Base-by-base conservation (phyloP, 2,888 invertebrate genomes). In the Heliconius hortense region DNA sequence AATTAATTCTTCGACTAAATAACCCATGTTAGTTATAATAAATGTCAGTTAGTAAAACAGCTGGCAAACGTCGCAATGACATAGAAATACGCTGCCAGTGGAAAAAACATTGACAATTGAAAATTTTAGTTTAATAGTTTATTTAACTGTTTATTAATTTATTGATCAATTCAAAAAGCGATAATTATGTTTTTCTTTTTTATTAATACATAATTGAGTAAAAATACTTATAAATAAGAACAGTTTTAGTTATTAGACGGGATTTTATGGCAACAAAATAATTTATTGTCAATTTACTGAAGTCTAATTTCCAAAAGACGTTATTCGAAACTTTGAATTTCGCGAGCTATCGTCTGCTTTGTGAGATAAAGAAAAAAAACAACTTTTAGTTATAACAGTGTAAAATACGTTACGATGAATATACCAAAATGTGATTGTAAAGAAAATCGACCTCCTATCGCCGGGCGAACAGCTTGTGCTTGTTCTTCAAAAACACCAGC, bases 401-500 rank as follows among this genome's bases (percentile, higher is more conserved):
- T 4, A 35, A 39, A 26, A 67, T 15, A 62, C 56, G 53, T 75
- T 56, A 78, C 56, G 77, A 92, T 91, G 91, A 88, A 89, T 79
- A 79, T 77, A 74, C 83, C 80, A 63, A 90, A 87, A 83, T 90
- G 90, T 85, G 82, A 79, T 71, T 89, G 89, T 84, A 92, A 92
- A 82, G 90, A 93, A 83, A 93, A 93, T 81, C 86, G 85, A 77
- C 85, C 83, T 7, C 88, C 86, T 48, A 83, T 81, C 71, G 82
- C 84, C 78, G 87, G 86, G 39, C 85, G 84, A 78, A 80, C 87
- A 35, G 82, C 79, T 53, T 89, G 90, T 80, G 80, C 77, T 66
- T 90, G 89, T 79, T 81, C 85, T 66, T 77, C 78, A 35, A 86
- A 82, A 70, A 73, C 78, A 31, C 84, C 82, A 72, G 80, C 83